Conservation (phyloP, 1,140 invertebrate genomes). For the Drosophila pandora region DNA sequence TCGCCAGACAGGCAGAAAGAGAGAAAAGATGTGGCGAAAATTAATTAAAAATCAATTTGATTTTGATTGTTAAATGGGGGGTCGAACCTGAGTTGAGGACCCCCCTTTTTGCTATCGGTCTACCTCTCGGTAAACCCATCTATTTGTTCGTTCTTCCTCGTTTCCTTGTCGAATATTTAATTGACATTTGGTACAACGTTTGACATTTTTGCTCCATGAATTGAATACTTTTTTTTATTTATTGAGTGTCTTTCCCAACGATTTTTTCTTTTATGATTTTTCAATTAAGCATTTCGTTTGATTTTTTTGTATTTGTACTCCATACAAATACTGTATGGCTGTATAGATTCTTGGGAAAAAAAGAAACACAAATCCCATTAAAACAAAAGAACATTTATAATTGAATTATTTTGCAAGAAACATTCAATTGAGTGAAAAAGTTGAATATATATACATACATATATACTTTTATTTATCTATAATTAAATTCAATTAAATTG, state of each 20-base stretch:
- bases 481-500: slow-evolving; percentile 52
- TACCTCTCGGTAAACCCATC: slow-evolving; percentile 14
- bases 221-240: slow-evolving; percentile 30
- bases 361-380: slow-evolving; percentile 24
- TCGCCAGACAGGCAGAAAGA: slow-evolving; percentile 14
- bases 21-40: slow-evolving; percentile 77
- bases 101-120: not conserved
- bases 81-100: not conserved
- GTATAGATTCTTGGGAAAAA: slow-evolving; percentile 15
- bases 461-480: slow-evolving; percentile 50
- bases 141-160: slow-evolving; percentile 26
- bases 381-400: slow-evolving; percentile 58
- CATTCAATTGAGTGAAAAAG: slow-evolving; percentile 25
- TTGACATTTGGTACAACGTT: slow-evolving; percentile 71
- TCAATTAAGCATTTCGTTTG: slow-evolving; percentile 49
- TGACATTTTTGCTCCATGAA: slow-evolving; percentile 58
- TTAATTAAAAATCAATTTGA: slow-evolving; percentile 83
- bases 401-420: slow-evolving; percentile 70
- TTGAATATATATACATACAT: not conserved
- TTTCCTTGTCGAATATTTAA: slow-evolving; percentile 59
- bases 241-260: not conserved
- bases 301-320: slow-evolving; percentile 16
- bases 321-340: not conserved
- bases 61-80: slow-evolving; percentile 71
- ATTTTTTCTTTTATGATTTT: slow-evolving; percentile 47